phyloP scores from a whole-genome alignment of 1,140 invertebrate species.

The Cheumatopsyche charites region DNA sequence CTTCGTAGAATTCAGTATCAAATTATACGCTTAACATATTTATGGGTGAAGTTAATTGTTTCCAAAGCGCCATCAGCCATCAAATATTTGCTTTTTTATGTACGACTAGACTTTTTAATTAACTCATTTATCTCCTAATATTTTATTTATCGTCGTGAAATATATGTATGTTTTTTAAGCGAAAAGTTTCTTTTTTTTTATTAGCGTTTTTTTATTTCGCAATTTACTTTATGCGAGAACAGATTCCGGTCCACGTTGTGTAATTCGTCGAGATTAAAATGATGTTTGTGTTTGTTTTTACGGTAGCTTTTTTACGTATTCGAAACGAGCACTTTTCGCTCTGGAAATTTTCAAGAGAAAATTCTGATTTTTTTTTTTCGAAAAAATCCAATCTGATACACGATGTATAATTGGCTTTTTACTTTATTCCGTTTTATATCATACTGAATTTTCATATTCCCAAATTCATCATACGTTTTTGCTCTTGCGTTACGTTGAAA shows the following conservation, averaged over 20 bases:
- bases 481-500: too few relatives aligned
- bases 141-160: constrained; percentile 35
- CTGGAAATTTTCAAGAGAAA: constrained; percentile 15
- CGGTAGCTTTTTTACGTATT: constrained; percentile 9
- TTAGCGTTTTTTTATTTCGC: constrained; percentile 18
- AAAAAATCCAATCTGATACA: constrained; percentile 13
- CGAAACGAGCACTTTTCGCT: constrained; percentile 10
- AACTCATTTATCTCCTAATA: constrained; percentile 34
- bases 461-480: too few relatives aligned
- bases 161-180: constrained; percentile 4
- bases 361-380: constrained; percentile 2
- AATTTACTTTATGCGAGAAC: constrained; percentile 25
- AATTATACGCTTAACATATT: constrained; percentile 34
- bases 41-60: constrained; percentile 34
- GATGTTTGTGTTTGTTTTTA: constrained; percentile 27
- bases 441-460: background rate
- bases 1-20: constrained; percentile 12
- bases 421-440: constrained; percentile 14
- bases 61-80: constrained; percentile 38
- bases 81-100: constrained; percentile 39
- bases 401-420: constrained; percentile 20
- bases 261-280: constrained; percentile 28
- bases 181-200: constrained; percentile 12
- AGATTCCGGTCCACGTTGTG: constrained; percentile 14
- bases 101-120: constrained; percentile 28